phyloP scores from a whole-genome alignment of 1,140 invertebrate species.

The Lerema accius region DNA sequence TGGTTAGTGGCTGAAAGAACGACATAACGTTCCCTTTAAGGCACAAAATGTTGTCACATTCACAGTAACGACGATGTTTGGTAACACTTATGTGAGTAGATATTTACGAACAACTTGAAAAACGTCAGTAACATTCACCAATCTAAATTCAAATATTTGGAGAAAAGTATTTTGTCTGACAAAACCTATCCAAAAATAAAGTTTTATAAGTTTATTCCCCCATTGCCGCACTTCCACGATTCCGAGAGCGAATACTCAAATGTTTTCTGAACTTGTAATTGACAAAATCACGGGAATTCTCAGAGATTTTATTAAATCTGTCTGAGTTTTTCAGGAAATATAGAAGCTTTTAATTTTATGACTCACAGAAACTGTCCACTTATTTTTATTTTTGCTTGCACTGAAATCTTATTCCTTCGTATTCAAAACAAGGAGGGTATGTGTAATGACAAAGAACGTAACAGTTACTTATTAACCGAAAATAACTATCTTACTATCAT shows the following conservation, averaged over 20 bases:
- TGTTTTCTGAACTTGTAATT: constrained; percentile 23
- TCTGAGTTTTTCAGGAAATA: constrained; percentile 11
- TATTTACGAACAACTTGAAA: too few species aligned
- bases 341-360: constrained; percentile 11
- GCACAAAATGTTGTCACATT: too few species aligned
- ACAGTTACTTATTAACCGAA: too few species aligned
- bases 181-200: constrained; percentile 14
- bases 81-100: too few species aligned
- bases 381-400: background rate
- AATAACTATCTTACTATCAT: too few species aligned
- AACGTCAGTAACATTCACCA: background rate
- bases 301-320: constrained; percentile 17
- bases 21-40: too few species aligned
- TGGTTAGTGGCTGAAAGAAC: too few species aligned
- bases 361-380: constrained; percentile 1
- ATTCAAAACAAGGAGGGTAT: too few species aligned
- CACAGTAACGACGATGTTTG: too few species aligned
- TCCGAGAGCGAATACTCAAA: constrained; percentile 7
- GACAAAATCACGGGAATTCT: constrained; percentile 25
- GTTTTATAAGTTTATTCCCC: background rate
- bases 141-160: constrained; percentile 13
- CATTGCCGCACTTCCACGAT: constrained; percentile 1
- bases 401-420: background rate
- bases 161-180: background rate
- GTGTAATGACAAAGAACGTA: too few species aligned